phyloP scores from a whole-genome alignment of 2,113 vertebrate genomes.

The Heterocephalus glaber region DNA sequence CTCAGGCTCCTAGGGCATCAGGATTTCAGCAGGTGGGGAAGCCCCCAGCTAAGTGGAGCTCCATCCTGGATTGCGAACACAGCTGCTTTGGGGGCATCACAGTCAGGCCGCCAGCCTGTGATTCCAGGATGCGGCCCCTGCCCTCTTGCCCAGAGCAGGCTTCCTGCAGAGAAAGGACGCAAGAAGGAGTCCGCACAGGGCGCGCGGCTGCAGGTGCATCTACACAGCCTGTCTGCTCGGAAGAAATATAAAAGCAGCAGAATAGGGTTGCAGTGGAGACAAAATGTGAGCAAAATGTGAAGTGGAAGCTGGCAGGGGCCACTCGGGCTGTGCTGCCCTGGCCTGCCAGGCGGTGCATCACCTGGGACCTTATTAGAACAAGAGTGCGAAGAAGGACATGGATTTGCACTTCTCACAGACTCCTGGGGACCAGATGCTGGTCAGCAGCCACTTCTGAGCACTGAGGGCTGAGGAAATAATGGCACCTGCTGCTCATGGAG shows the following conservation, averaged over 20 bases:
- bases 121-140: neutral
- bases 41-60: neutral
- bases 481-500: fast-evolving
- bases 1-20: neutral
- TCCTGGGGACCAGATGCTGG: fast-evolving
- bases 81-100: neutral
- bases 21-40: neutral
- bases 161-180: neutral
- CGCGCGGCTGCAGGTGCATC: neutral
- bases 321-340: too few species aligned
- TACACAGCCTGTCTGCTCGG: neutral
- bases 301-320: neutral
- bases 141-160: neutral
- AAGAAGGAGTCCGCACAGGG: neutral
- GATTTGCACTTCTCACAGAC: neutral
- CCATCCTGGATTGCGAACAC: fast-evolving
- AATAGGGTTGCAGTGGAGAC: neutral
- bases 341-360: fast-evolving
- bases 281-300: neutral
- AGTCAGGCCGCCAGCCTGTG: neutral
- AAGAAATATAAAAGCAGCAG: neutral
- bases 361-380: too few species aligned
- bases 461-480: neutral
- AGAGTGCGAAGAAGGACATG: fast-evolving
- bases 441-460: neutral